These are phyloP conservation scores for Mastomys coucha DNA, from an alignment of 2,113 vertebrate species.

Conservation along the genomic window DNA sequence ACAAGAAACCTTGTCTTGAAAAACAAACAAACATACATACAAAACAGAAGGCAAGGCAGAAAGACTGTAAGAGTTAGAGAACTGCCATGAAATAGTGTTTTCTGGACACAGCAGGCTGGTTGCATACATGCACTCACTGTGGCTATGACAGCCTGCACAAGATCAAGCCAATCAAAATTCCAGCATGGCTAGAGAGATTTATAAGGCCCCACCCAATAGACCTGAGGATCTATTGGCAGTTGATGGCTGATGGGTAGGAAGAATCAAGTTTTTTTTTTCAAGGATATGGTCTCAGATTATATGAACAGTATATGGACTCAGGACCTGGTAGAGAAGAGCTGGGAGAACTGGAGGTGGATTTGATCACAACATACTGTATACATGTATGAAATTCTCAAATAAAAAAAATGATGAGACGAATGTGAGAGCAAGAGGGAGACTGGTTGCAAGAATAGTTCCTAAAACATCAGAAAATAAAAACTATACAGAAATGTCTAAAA, in stretches of 20 bases:
- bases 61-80: background rate
- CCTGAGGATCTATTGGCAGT: background rate
- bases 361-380: background rate
- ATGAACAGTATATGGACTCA: background rate
- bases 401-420: background rate
- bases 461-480: constrained; percentile 55
- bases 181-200: background rate
- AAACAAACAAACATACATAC: background rate
- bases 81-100: background rate
- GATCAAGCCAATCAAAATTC: background rate
- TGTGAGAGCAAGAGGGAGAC: background rate
- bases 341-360: background rate
- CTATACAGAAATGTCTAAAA: constrained; percentile 4
- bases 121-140: background rate
- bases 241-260: background rate
- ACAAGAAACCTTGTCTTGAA: background rate
- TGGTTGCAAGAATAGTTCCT: background rate
- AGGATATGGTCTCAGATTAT: background rate
- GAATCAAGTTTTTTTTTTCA: background rate
- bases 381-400: background rate
- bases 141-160: background rate
- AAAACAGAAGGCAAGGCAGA: background rate
- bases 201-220: background rate
- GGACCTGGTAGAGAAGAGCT: background rate
- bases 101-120: background rate